A percentile compares a stretch with the other conserved stretches of the same genome.
Conservation (phyloP, 2,797 vertebrate genomes). For the Orientallactaga sibirica region DNA sequence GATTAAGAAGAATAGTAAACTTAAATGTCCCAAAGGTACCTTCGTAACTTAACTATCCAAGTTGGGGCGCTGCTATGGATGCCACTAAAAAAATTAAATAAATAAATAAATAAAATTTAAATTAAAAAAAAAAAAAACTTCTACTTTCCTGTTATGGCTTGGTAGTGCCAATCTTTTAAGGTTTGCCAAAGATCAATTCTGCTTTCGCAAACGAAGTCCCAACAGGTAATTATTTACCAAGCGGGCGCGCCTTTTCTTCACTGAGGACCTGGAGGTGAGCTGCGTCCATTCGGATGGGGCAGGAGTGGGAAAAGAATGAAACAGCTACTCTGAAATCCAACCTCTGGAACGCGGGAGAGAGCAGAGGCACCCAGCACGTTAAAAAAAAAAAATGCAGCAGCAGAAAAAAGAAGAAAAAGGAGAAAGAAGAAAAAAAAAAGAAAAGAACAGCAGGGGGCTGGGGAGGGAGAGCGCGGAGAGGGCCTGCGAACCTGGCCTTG, state of each 20-base stretch:
- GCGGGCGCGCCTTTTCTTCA: conserved; percentile 81
- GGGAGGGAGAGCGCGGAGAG: conserved; percentile 25
- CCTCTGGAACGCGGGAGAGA: conserved; percentile 9
- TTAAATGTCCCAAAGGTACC: conserved; percentile 66
- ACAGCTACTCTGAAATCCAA: conserved; percentile 43
- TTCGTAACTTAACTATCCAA: conserved; percentile 56
- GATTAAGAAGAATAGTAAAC: neutral
- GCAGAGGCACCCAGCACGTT: neutral
- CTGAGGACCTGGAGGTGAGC: conserved; percentile 64
- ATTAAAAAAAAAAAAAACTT: neutral
- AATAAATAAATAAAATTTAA: too few species aligned
- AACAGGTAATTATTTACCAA: conserved; percentile 86
- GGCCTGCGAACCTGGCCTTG: conserved; percentile 72
- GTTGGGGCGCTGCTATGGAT: conserved; percentile 42
- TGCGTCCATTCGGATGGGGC: conserved; percentile 66
- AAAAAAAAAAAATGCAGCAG: conserved; percentile 54
- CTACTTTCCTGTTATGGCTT: conserved; percentile 2
- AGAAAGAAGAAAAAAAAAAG: neutral
- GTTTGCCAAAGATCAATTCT: conserved; percentile 18
- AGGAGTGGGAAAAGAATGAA: conserved; percentile 79
- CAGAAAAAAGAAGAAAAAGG: neutral
- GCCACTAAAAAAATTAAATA: neutral
- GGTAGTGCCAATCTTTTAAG: neutral
- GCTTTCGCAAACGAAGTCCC: conserved; percentile 80
- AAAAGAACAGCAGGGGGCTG: neutral